Percentiles rank a stretch among this genome's conserved stretches.
phyloP scores from a whole-genome alignment of 2,888 invertebrate genomes.

The Pterobdella sp. region DNA sequence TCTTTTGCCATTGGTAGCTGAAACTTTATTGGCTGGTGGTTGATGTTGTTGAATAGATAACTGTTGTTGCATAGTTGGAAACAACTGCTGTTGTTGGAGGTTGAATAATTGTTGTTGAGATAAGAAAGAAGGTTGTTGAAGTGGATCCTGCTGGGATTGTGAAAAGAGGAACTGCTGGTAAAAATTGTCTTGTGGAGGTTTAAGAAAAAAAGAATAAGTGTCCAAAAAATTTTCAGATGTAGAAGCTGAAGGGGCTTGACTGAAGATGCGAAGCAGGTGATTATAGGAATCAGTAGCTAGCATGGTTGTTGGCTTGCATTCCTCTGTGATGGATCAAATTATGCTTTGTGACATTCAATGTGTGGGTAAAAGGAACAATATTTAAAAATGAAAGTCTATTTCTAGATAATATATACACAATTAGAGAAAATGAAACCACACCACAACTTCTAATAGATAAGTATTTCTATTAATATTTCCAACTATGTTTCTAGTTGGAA shows the following conservation, averaged over 20 bases:
- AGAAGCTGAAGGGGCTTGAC: neutral
- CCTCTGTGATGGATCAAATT: too few species aligned
- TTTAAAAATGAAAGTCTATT: too few species aligned
- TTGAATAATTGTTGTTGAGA: neutral
- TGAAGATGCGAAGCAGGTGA: neutral
- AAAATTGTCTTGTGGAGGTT: neutral
- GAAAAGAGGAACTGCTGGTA: neutral
- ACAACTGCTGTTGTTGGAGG: neutral
- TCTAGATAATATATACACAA: too few species aligned
- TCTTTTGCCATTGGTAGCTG: neutral
- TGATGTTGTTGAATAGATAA: neutral
- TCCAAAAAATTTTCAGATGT: neutral
- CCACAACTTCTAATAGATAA: too few species aligned
- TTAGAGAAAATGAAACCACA: too few species aligned
- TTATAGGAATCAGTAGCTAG: neutral
- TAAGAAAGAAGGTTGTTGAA: neutral
- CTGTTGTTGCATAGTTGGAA: neutral
- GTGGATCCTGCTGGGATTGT: neutral
- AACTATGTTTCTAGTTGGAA: too few species aligned
- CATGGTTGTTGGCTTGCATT: too few species aligned
- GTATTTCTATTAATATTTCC: too few species aligned
- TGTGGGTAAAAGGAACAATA: too few species aligned
- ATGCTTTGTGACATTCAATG: too few species aligned
- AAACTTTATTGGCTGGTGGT: neutral
- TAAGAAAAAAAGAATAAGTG: neutral